Evolutionary conservation across 2,797 vertebrate genomes (phyloP), one percentile per base, ranked within the genome.

Genomic region (Sebastes baramenuke): DNA sequence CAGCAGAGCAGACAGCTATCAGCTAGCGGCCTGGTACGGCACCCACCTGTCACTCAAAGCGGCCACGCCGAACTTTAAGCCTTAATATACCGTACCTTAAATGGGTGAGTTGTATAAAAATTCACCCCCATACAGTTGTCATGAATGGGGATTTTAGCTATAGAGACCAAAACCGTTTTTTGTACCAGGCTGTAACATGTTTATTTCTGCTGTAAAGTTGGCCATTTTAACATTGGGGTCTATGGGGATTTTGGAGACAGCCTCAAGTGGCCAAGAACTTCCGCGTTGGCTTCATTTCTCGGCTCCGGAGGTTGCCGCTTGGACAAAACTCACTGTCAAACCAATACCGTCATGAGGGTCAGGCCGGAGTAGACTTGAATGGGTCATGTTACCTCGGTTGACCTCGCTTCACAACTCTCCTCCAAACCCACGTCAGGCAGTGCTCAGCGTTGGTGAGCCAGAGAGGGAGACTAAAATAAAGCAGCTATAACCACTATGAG

Each of bases 391-490:
- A 75, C 65, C 56, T 72, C 6, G 4, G 52, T 2, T 56, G 29
- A 74, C 54, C 55, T 52, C 59, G 29, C 74, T n/a, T 71, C 67
- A 66, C 70, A 55, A 22, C 54, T 69, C 60, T 61, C 58, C 52
- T 69, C 30, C 56, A 66, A 70, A 76, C 25, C 32, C 32, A 38
- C 10, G 12, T 36, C 36, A 61, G 12, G n/a, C 58, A 56, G 22
- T 5, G 16, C 55, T 76, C 24, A 61, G 74, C 24, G 8, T 6
- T n/a, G 49, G 3, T 52, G 22, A 64, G 38, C 20, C 24, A 27
- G 52, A 36, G 29, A 70, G 4, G 14, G 60, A 38, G 29, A 34
- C 65, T 61, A 12, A 52, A 70, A 42, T 34, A 36, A 70, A 58
- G 18, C 27, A 20, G 16, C 18, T 71, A n/a, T n/a, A 67, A 68